Evolutionary conservation across 2,888 invertebrate genomes (phyloP), one percentile per base, ranked within the genome.

Genomic region (Galerucella calmariensis): DNA sequence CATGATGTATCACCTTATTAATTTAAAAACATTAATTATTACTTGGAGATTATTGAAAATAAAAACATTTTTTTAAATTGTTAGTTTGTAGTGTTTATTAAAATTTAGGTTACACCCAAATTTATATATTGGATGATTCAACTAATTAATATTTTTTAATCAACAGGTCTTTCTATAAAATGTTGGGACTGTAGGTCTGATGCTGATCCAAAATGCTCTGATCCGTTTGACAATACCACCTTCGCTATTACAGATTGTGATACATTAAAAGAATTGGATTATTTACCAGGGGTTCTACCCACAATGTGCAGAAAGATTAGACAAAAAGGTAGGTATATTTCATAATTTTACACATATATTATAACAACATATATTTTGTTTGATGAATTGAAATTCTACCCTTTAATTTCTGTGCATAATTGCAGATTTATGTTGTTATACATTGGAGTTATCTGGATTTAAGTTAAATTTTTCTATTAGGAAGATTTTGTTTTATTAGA

Each of bases 171-270:
- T 67, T 89, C 91, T 73, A 94, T 95, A 66, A 96, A 97, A 89
- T 97, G 97, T 84, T 97, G 96, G 96, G 94, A 93, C 69, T 97
- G 97, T 83, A 92, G 96, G 78, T 97, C 96, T 0, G 95, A 94
- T 83, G 92, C 92, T 72, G 97, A 97, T 87, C 95, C 96, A 1
- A 95, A 96, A 88, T 97, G 97, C 85, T 93, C 94, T 0, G 97
- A 97, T 88, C 97, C 97, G 0, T 97, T 97, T 83, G 97, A 97
- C 86, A 97, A 97, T 84, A 91, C 92, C 46, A 94, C 96, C 0
- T 92, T 96, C 74, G 95, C 95, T 0, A 95, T 96, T 67, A 93
- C 93, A 0, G 96, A 97, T 84, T 87, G 87, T 74, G 81, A 83
- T 48, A 83, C 85, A 73, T 79, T 82, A 27, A 86, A 86, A 75